Conservation (phyloP, 2,113 vertebrate species). For the Lasiurus cinereus region DNA sequence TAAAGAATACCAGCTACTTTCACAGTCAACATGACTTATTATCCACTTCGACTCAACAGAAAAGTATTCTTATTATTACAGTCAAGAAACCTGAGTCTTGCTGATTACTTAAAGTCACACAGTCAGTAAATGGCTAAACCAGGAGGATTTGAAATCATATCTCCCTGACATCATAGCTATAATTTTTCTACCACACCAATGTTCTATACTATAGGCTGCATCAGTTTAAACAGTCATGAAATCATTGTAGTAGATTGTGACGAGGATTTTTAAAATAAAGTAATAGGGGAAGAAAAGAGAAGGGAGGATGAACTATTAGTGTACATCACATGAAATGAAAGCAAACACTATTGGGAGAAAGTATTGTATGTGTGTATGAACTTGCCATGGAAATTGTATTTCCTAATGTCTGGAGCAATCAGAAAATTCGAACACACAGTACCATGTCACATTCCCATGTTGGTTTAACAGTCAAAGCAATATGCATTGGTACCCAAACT, state of each 20-base stretch:
- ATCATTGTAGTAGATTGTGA: neutral
- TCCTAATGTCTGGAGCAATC: neutral
- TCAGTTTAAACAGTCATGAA: neutral
- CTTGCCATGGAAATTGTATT: constrained; percentile 50
- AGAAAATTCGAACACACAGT: neutral
- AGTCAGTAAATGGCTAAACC: neutral
- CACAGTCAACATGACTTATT: neutral
- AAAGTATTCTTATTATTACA: neutral
- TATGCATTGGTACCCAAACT: neutral
- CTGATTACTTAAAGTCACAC: neutral
- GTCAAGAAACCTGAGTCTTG: neutral
- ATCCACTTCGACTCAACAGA: neutral
- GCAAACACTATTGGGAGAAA: neutral
- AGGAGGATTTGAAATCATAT: neutral
- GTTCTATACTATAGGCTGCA: neutral
- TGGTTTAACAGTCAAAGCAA: constrained; percentile 19
- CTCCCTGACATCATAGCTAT: neutral
- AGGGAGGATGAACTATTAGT: neutral
- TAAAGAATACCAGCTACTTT: neutral
- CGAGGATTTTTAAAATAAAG: neutral
- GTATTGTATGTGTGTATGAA: neutral
- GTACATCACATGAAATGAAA: neutral
- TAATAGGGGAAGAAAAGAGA: neutral
- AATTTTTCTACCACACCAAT: neutral
- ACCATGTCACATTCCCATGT: neutral